Evolutionary conservation across 2,888 invertebrate genomes (phyloP), one percentile per base, ranked within the genome.

Genomic region (Cheilosia variabilis): DNA sequence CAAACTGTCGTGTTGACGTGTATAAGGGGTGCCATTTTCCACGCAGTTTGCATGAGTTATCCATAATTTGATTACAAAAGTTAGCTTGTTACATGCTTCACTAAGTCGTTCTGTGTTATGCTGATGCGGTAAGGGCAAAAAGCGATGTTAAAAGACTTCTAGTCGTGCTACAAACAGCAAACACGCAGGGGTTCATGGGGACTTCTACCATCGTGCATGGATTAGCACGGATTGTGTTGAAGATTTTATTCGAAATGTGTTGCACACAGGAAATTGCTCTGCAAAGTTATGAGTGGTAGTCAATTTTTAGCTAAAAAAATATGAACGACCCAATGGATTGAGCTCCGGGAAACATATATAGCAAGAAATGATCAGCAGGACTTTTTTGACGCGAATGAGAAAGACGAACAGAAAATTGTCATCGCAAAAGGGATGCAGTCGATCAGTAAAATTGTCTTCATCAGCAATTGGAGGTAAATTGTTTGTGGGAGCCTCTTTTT

Each of bases 1-100:
- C 13, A 52, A 55, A 55, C 34, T 55, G 17, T 55, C 31, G 10
- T 9, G 17, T 17, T 55, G 55, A 31, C 55, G 31, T 55, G n/a
- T 17, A 55, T 55, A 55, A 34, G 17, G 55, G 34, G 34, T 55
- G 31, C 4, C n/a, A 55, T 55, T 55, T 55, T 55, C 55, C 34
- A 55, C 55, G 9, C 55, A 55, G 31, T 55, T 55, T 55, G 55
- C 55, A 34, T 58, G 37, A 58, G 57, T 6, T 58, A 19, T 58
- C 37, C 22, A 19, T 58, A 37, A 58, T 37, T 58, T 34, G 55
- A 17, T 31, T 52, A 55, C 55, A 34, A 34, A 34, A 31, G 55
- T 55, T 55, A 17, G 31, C 55, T 55, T 55, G 55, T 34, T 55
- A 34, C 34, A 55, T 31, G 55, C 55, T 34, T 37, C 22, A 58